These are phyloP conservation scores for Kobus ellipsiprymnus DNA, from an alignment of 2,113 vertebrate genomes.

Conservation along the genomic window DNA sequence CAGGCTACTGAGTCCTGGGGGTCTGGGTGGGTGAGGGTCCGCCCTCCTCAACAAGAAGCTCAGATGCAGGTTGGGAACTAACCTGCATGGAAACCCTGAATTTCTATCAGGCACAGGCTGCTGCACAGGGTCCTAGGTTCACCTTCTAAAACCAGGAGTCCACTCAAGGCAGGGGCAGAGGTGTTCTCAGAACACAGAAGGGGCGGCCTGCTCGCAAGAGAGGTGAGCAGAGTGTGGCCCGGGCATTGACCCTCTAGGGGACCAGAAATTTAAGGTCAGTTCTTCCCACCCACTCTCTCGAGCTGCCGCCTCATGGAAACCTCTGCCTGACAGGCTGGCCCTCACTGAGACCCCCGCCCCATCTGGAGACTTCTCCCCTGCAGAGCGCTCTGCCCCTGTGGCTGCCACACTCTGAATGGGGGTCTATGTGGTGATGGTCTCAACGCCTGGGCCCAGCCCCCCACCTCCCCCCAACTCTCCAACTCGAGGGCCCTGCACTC, in stretches of 20 bases:
- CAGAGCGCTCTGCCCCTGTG: neutral
- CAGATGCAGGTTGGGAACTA: neutral
- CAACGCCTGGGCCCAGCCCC: rapidly evolving
- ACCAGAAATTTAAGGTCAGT: neutral
- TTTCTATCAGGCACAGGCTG: neutral
- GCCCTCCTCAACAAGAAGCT: neutral
- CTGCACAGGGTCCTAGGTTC: neutral
- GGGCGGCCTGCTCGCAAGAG: neutral
- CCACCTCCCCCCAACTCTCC: neutral
- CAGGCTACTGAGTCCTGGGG: neutral
- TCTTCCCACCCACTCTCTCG: neutral
- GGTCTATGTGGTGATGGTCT: neutral
- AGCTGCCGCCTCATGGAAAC: neutral
- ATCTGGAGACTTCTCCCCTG: neutral
- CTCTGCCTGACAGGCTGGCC: neutral
- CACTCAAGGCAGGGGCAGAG: neutral
- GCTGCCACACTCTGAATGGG: neutral
- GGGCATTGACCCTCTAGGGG: neutral
- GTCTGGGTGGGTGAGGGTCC: neutral
- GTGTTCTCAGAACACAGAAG: neutral
- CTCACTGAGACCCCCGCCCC: neutral
- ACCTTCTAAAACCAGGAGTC: neutral
- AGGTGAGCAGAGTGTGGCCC: neutral
- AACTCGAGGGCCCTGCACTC: neutral
- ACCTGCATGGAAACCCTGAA: too few relatives aligned